phyloP scores from a whole-genome alignment of 2,797 vertebrate genomes.

The Hippocampus kuda region DNA sequence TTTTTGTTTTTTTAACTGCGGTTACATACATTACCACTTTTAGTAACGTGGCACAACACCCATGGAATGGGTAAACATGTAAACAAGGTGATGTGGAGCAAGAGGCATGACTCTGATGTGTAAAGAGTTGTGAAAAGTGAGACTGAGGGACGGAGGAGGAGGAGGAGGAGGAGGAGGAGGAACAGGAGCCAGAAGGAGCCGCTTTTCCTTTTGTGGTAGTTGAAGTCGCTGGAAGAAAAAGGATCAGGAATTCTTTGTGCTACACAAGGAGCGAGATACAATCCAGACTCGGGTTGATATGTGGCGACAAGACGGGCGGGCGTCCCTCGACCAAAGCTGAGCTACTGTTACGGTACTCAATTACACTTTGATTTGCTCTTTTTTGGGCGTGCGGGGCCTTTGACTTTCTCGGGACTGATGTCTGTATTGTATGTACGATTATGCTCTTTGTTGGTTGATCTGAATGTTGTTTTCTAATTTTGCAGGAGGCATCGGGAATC shows the following conservation, averaged over 20 bases:
- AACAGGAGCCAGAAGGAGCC: slow-evolving; percentile 52
- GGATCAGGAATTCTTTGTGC: slow-evolving; percentile 72
- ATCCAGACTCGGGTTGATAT: slow-evolving; percentile 58
- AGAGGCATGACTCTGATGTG: not conserved
- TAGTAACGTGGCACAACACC: too few relatives aligned
- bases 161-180: slow-evolving; percentile 15
- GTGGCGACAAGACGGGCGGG: slow-evolving; percentile 56
- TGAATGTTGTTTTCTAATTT: not conserved
- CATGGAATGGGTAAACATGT: not conserved
- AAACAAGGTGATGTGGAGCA: not conserved
- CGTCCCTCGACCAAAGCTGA: slow-evolving; percentile 64
- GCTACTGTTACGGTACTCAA: slow-evolving; percentile 46
- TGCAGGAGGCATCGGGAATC: too few relatives aligned
- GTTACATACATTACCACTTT: too few relatives aligned
- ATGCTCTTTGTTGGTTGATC: too few relatives aligned
- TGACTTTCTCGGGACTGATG: not conserved
- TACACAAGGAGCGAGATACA: slow-evolving; percentile 70
- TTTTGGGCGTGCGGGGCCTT: not conserved
- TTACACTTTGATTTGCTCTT: not conserved
- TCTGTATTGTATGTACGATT: not conserved
- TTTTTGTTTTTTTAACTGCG: too few relatives aligned
- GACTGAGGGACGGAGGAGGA: slow-evolving; percentile 17
- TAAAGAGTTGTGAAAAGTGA: slow-evolving; percentile 18
- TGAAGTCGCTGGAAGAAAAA: slow-evolving; percentile 72
- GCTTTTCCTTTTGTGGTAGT: slow-evolving; percentile 95